Conservation (phyloP, 2,113 vertebrate species). For the Hystrix brachyura region DNA sequence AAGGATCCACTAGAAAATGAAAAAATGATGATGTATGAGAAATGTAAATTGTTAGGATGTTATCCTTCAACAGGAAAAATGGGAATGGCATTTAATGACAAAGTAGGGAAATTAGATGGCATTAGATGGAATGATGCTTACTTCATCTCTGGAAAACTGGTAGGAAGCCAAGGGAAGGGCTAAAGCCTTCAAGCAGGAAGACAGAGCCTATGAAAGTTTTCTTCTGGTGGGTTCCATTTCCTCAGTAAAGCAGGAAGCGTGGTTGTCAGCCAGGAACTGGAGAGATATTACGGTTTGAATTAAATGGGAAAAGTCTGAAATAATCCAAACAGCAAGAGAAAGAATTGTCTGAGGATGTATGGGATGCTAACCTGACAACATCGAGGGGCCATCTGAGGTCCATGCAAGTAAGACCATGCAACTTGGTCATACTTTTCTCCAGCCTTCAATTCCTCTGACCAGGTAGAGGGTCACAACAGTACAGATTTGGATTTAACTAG, state of each 20-base stretch:
- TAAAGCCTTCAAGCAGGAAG: neutral
- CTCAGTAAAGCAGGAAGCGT: neutral
- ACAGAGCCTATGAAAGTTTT: neutral
- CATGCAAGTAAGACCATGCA: neutral
- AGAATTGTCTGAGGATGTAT: neutral
- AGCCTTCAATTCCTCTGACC: neutral
- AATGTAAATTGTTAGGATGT: neutral
- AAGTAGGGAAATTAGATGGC: neutral
- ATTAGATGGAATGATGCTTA: neutral
- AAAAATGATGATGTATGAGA: neutral
- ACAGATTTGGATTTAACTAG: neutral
- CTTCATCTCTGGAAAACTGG: neutral
- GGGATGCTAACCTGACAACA: neutral
- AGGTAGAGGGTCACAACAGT: neutral
- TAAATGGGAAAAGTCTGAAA: neutral
- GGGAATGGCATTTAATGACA: neutral
- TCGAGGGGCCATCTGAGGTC: neutral
- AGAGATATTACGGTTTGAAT: neutral
- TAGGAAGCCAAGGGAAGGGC: neutral
- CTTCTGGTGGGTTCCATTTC: neutral
- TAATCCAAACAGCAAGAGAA: neutral
- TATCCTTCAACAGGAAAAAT: neutral
- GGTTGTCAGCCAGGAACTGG: neutral
- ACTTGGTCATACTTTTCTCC: neutral
- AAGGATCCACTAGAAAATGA: neutral